Evolutionary conservation across 2,888 invertebrate genomes (phyloP), one percentile per base, ranked within the genome.

Genomic region (Druceiella hillmani): DNA sequence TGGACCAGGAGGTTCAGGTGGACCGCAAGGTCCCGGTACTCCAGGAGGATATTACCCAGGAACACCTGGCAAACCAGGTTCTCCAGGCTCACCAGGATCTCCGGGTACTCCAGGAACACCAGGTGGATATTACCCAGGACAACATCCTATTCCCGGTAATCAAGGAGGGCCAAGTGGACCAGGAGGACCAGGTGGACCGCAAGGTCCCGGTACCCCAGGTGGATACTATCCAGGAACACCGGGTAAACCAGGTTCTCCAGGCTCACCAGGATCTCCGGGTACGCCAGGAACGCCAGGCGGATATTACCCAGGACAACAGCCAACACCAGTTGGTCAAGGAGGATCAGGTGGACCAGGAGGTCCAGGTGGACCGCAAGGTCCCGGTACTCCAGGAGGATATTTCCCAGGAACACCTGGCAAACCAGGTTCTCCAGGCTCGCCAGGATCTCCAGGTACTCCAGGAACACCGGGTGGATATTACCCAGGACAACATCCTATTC

Each of bases 11-110:
- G 49, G 51, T 2, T 52, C 55, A 41, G 36, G 54, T 69, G 70
- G 34, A 72, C 67, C 57, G 0, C 58, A 54, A 2, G 48, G 45
- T 2, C n/a, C n/a, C n/a, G n/a, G n/a, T n/a, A n/a, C n/a, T n/a
- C n/a, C n/a, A n/a, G n/a, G n/a, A n/a, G n/a, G n/a, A n/a, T n/a
- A n/a, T n/a, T n/a, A n/a, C n/a, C n/a, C n/a, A n/a, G n/a, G n/a
- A n/a, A n/a, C n/a, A n/a, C n/a, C n/a, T n/a, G n/a, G n/a, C n/a
- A n/a, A n/a, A n/a, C n/a, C n/a, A n/a, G n/a, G n/a, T n/a, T n/a
- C n/a, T n/a, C n/a, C n/a, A n/a, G n/a, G n/a, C n/a, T n/a, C n/a
- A n/a, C n/a, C 12, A 46, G 49, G 12, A 29, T 17, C 42, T 35
- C 33, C 41, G 3, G 50, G 46, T 15, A 28, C 38, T 6, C 46